Base-by-base conservation (phyloP, 1,140 invertebrate species). In the Tetraneura akinire region DNA sequence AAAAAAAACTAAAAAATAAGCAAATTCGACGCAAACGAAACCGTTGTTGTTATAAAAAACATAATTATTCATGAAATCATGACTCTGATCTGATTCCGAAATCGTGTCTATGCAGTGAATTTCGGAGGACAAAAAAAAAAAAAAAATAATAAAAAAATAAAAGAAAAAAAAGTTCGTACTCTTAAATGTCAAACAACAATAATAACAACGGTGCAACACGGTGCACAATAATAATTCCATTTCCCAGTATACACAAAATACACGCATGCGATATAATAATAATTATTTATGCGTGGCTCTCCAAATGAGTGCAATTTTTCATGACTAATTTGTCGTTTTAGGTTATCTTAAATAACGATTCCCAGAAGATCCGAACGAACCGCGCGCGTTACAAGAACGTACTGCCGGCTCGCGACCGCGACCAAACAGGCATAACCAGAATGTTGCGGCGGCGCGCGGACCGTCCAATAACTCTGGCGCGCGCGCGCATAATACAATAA, bases 51-150 rank as follows among this genome's bases (percentile, higher is more conserved):
- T 18, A 49, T 8, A 51, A 51, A 71, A n/a, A 51, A 51, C 18
- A 71, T n/a, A 71, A 23, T 29, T 51, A 71, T 70, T 70, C 68
- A 51, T 71, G 68, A 71, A 71, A 49, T 70, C 68, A 51, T 71
- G 68, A 71, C 47, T 51, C 11, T 29, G 23, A 51, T 70, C 21
- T 16, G 66, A 23, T 21, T n/a, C 51, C 18, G 42, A 14, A 70
- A 71, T 71, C 68, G 23, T 29, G 45, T 51, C 68, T 71, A 71
- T 29, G 45, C 26, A 18, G 68, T 49, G 29, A 16, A 71, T 71
- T 71, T 71, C 68, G 47, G n/a, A 11, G 1, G 4, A 68, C 1
- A 10, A 14, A 1, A 29, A n/a, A 70, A 66, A 70, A 49, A 49
- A 49, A 49, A 8, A n/a, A 21, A 18, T n/a, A n/a, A n/a, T n/a